Percentiles rank a stretch among this genome's conserved stretches.
Evolutionary conservation across 2,888 invertebrate genomes (phyloP).

Genomic region (Enoplolaimus lenunculus): DNA sequence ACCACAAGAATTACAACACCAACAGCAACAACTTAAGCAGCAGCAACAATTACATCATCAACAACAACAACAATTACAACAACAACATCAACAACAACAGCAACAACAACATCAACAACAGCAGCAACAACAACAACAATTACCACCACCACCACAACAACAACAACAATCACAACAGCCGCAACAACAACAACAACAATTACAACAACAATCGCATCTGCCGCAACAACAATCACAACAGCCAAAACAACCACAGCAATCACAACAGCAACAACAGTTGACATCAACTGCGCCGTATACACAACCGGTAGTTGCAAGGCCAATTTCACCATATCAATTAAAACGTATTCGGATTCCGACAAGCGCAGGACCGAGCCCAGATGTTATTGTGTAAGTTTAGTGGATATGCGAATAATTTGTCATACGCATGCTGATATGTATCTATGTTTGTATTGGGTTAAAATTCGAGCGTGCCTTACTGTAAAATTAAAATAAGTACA

Average conservation of each 20-base stretch:
- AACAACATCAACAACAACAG: not conserved
- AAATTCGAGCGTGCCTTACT: no score
- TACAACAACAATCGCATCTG: not conserved
- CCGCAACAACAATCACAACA: not conserved
- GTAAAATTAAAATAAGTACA: no score
- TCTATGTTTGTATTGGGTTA: no score
- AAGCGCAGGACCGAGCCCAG: constrained; percentile 5
- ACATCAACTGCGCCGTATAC: no score
- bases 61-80: not conserved
- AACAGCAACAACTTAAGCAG: not conserved
- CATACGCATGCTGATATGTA: no score
- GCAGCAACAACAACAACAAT: not conserved
- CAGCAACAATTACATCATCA: not conserved
- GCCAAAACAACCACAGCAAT: not conserved
- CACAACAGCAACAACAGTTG: not conserved
- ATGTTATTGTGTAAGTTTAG: constrained; percentile 5
- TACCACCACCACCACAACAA: not conserved
- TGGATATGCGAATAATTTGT: no score
- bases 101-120: not conserved
- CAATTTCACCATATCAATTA: not conserved
- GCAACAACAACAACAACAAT: not conserved
- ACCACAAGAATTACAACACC: not conserved
- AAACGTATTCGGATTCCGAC: not conserved
- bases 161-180: not conserved
- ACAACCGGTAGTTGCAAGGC: no score